phyloP scores from a whole-genome alignment of 2,888 invertebrate species.

The Geophilus truncorum region DNA sequence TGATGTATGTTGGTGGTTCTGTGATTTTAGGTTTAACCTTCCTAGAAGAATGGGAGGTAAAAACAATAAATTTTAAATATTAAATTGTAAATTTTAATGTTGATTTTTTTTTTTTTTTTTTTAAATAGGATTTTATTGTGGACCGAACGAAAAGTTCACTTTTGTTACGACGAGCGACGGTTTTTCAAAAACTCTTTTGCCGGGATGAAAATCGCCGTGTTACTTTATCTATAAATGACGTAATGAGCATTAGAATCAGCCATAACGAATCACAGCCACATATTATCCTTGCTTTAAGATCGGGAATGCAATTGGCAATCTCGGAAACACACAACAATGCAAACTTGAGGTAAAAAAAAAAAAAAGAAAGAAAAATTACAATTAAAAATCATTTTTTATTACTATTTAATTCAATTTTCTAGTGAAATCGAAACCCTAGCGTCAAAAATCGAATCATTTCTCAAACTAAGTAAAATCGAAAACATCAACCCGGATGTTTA shows the following conservation, averaged over 20 bases:
- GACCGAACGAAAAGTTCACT: constrained; percentile 1
- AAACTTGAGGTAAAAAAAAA: constrained; percentile 31
- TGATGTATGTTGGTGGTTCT: constrained; percentile 29
- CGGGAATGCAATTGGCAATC: constrained; percentile 28
- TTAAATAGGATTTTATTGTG: constrained; percentile 30
- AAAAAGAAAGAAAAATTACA: not conserved
- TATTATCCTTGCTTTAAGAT: not conserved
- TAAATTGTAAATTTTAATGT: not conserved
- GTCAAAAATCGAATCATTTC: constrained; percentile 30
- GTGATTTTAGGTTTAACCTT: constrained; percentile 25
- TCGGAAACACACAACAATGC: not conserved
- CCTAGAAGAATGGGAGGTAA: constrained; percentile 35
- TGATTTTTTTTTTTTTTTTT: not conserved
- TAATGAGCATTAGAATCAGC: constrained; percentile 33
- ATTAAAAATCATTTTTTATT: not conserved
- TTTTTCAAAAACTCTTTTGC: constrained; percentile 31
- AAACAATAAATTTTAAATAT: not conserved
- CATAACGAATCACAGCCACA: not conserved
- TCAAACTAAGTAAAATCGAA: constrained; percentile 34
- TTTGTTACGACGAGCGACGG: not conserved
- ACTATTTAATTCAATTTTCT: not conserved
- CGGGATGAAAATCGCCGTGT: not conserved
- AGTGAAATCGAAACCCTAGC: constrained; percentile 31
- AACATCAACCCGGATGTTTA: not conserved
- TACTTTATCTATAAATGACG: not conserved